Evolutionary conservation across 1,140 invertebrate species (phyloP), one percentile per base, ranked within the genome.

Genomic region (Zaprionus ornatus): DNA sequence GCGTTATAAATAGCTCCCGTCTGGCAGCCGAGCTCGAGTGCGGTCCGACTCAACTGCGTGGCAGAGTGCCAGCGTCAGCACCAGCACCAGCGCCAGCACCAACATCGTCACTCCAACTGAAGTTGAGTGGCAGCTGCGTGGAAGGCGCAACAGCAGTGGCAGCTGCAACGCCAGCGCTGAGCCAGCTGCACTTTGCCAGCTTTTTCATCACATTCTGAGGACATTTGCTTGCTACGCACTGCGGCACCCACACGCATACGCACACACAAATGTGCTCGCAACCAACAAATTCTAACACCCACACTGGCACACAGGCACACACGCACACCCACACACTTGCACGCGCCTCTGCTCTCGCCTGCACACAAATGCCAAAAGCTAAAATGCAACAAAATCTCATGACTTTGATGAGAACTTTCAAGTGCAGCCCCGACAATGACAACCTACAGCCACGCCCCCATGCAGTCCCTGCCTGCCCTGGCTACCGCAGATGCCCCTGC

Each of bases 371-470:
- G 64, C 50, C 45, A 37, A 76, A 67, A 71, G 67, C 64, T 80
- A 62, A 69, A 74, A 62, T 50, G 50, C 50, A 74, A 63, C 73
- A 37, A 77, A 82, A 82, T 56, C 70, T 52, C 61, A 65, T 67
- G 80, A 82, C 63, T 82, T 79, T 71, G 80, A 79, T 52, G 76
- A 75, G 68, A 82, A 68, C 80, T 79, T 75, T 83, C 70, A 64
- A 82, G 74, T 77, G 74, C 45, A 77, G 48, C 57, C 62, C 55
- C 56, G 48, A 45, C 55, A 40, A 42, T 59, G 63, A 56, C 63
- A 56, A 35, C 29, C 42, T 19, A 4, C 52, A 37, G 21, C 7
- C 25, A 19, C 27, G 5, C 10, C 40, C 55, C 29, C 17, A 6
- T n/a, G 10, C 21, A 9, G 4, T 25, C 4, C 17, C 29, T 23